These are phyloP conservation scores for Elephas maximus DNA, from an alignment of 2,113 vertebrate genomes.

Conservation along the genomic window DNA sequence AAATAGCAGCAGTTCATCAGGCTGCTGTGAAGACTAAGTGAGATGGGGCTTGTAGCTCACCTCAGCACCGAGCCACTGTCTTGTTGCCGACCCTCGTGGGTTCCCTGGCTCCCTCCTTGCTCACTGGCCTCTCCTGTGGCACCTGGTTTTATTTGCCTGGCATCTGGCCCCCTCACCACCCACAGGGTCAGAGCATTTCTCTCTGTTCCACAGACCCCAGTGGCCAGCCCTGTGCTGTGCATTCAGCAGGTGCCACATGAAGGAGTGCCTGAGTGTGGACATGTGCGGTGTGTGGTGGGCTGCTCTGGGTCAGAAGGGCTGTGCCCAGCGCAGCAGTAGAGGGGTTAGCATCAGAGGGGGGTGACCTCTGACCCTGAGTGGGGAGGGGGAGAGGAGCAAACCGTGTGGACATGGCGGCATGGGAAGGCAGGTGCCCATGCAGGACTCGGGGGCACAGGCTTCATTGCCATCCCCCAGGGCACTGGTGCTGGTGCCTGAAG, in stretches of 20 bases:
- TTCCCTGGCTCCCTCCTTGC: not conserved
- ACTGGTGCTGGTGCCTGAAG: not conserved
- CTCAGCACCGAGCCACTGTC: fast-evolving
- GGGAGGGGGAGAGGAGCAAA: not conserved
- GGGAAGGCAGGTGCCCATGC: no score
- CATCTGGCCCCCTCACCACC: fast-evolving
- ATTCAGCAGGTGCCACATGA: not conserved
- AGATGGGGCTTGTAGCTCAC: not conserved
- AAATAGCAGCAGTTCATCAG: not conserved
- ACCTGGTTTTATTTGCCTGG: not conserved
- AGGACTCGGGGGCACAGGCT: not conserved
- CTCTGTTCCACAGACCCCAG: not conserved
- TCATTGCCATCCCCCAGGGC: no score
- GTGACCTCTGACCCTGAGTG: not conserved
- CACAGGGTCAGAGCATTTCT: not conserved
- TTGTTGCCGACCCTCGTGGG: fast-evolving
- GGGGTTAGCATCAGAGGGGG: not conserved
- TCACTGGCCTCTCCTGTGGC: fast-evolving
- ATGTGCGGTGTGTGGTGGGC: not conserved
- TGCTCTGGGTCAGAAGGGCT: not conserved
- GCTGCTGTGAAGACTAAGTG: not conserved
- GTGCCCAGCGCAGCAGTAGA: not conserved
- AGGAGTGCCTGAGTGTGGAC: not conserved
- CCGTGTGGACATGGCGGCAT: not conserved
- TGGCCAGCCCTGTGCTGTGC: fast-evolving